A percentile compares a stretch with the other conserved stretches of the same genome.
Conservation (phyloP, 2,888 invertebrate species). For the Eupithecia pulchellata region DNA sequence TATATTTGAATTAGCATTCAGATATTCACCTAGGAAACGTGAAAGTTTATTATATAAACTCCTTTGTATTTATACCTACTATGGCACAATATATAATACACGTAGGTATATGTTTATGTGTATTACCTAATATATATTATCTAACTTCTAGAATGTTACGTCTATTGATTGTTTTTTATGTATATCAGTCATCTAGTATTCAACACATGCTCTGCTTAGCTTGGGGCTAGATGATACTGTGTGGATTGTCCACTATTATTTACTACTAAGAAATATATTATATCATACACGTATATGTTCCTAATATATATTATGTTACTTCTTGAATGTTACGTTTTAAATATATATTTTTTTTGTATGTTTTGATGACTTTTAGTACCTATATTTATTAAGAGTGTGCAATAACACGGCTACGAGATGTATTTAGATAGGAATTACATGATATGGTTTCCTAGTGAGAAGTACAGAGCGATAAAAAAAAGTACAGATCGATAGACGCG, state of each 20-base stretch:
- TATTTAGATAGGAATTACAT: no score
- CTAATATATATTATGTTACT: conserved; percentile 16
- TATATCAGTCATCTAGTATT: no score
- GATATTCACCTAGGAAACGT: conserved; percentile 22
- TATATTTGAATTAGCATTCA: conserved; percentile 21
- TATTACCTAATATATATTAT: conserved; percentile 14
- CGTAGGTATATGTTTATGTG: not conserved
- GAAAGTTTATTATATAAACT: conserved; percentile 37
- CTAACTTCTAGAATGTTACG: not conserved
- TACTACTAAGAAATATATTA: no score
- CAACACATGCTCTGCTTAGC: no score
- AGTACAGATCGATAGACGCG: no score
- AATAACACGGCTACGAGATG: no score
- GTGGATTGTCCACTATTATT: no score
- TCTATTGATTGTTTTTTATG: not conserved
- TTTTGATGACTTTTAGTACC: not conserved
- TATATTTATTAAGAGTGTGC: no score
- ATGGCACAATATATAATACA: not conserved
- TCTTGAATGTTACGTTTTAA: not conserved
- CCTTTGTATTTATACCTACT: conserved; percentile 29
- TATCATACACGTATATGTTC: not conserved
- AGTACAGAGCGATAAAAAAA: no score
- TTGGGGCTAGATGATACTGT: no score
- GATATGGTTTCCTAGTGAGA: no score
- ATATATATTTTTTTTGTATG: not conserved